Evolutionary conservation across 2,888 invertebrate species (phyloP).

Genomic region (Drosophila pseudotakahashii): DNA sequence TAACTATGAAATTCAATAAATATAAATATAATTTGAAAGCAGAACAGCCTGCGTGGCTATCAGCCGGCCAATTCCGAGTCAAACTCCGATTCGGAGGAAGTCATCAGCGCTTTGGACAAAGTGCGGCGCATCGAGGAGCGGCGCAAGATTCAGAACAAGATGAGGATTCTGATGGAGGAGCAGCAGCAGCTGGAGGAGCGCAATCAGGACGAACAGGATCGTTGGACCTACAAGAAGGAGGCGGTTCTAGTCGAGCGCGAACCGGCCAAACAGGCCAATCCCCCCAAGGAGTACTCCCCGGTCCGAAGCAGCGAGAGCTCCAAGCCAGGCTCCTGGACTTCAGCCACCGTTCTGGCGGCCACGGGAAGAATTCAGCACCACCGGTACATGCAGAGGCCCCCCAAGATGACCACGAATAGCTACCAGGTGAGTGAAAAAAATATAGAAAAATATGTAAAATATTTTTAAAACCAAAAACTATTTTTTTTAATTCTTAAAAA

Average conservation of each 20-base stretch:
- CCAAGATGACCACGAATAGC: too few species aligned
- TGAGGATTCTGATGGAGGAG: neutral
- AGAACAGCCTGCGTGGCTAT: constrained; percentile 6
- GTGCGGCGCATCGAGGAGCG: neutral
- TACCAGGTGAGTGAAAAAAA: neutral
- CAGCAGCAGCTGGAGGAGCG: neutral
- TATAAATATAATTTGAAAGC: neutral
- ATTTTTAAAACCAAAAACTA: too few species aligned
- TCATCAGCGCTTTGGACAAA: constrained; percentile 5
- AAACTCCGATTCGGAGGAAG: neutral
- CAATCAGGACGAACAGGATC: neutral
- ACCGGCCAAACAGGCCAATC: neutral
- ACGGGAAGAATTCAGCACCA: neutral
- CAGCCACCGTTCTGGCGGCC: constrained; percentile 2
- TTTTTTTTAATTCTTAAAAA: too few species aligned
- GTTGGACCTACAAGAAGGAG: neutral
- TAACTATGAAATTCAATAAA: too few species aligned
- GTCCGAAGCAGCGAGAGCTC: neutral
- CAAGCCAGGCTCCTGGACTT: neutral
- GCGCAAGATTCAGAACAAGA: constrained; percentile 1
- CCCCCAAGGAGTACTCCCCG: neutral
- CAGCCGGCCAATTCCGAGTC: neutral
- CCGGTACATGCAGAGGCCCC: neutral
- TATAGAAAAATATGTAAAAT: too few species aligned
- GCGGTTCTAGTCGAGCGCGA: neutral